phyloP scores from a whole-genome alignment of 2,113 vertebrate species.

The Apeltes quadracus region DNA sequence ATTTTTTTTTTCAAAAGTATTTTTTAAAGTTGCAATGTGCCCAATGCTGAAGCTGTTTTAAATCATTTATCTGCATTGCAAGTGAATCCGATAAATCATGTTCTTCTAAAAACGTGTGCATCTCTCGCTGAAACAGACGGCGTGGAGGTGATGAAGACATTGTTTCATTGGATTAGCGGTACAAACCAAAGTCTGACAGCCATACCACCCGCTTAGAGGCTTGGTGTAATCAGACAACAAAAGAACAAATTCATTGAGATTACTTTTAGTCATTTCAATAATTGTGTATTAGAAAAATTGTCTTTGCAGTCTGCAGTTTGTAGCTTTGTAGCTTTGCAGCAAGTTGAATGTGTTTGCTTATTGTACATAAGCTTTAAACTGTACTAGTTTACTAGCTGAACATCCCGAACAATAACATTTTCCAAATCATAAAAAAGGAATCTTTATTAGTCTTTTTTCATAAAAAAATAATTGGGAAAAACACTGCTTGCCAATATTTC shows the following conservation, averaged over 20 bases:
- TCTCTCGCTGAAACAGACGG: slow-evolving; percentile 17
- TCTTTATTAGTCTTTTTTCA: background rate
- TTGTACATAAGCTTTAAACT: background rate
- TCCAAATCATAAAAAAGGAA: background rate
- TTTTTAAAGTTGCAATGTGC: background rate
- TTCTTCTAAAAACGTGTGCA: slow-evolving; percentile 8
- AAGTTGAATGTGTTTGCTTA: background rate
- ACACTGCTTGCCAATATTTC: background rate
- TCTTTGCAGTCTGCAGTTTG: background rate
- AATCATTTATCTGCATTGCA: background rate
- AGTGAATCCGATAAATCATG: slow-evolving; percentile 14
- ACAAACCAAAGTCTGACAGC: slow-evolving; percentile 5
- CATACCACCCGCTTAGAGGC: background rate
- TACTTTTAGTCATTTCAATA: background rate
- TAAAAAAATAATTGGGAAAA: background rate
- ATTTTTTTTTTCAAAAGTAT: too few relatives aligned
- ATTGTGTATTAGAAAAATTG: background rate
- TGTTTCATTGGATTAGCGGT: slow-evolving; percentile 36
- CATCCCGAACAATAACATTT: background rate
- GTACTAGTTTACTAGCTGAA: background rate
- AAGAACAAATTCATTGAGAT: background rate
- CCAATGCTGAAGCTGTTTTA: background rate
- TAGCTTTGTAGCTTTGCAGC: background rate
- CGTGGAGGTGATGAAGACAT: slow-evolving; percentile 13
- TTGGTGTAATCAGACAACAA: background rate